Percentiles rank a stretch among this genome's conserved stretches.
Conservation (phyloP, 2,797 vertebrate species). For the Pangasius larnaudii region DNA sequence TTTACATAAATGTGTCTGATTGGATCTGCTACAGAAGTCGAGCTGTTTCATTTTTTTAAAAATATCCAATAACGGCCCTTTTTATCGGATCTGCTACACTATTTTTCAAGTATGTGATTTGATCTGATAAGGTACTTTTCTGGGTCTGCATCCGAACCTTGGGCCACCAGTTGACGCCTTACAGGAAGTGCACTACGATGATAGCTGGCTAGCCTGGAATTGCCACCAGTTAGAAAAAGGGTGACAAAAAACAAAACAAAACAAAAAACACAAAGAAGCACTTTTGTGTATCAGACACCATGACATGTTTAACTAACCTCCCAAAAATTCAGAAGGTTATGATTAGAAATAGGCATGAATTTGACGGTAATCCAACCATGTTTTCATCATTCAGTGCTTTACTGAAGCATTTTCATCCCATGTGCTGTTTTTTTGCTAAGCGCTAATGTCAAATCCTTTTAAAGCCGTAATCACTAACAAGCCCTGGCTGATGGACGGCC, state of each 20-base stretch:
- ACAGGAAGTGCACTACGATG: not conserved
- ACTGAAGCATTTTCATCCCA: not conserved
- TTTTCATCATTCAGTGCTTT: not conserved
- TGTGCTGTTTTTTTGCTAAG: not conserved
- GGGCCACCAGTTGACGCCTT: not conserved
- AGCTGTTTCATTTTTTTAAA: too few species aligned
- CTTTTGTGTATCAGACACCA: not conserved
- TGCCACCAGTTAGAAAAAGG: not conserved
- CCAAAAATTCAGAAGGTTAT: not conserved
- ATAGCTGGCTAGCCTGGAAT: not conserved
- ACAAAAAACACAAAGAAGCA: not conserved
- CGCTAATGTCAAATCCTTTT: constrained; percentile 4
- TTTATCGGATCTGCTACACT: not conserved
- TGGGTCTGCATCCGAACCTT: not conserved
- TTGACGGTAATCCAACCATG: not conserved
- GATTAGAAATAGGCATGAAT: not conserved
- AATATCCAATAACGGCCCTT: not conserved
- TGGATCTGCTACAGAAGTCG: not conserved
- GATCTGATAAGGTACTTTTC: not conserved
- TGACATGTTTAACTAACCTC: not conserved
- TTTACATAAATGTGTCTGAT: not conserved
- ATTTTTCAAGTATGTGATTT: not conserved
- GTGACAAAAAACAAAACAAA: not conserved
- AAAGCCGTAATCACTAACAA: constrained; percentile 27
- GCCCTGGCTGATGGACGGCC: constrained; percentile 36